Evolutionary conservation across 1,140 invertebrate species (phyloP).

Genomic region (Drosophila setifemur): DNA sequence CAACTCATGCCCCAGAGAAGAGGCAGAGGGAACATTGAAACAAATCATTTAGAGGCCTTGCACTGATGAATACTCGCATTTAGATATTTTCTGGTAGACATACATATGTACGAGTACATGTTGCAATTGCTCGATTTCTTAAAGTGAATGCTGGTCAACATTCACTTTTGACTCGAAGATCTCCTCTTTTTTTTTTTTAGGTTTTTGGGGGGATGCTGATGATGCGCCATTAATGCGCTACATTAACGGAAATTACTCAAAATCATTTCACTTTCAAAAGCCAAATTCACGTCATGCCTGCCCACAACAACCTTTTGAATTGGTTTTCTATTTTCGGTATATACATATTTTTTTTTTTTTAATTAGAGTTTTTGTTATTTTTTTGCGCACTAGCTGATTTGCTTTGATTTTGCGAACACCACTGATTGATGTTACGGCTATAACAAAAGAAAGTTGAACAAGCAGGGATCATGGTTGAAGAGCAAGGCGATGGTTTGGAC

Average conservation of each 20-base stretch:
- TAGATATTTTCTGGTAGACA: constrained; percentile 8
- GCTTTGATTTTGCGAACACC: constrained; percentile 37
- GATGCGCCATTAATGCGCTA: constrained; percentile 65
- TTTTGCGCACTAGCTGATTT: constrained; percentile 18
- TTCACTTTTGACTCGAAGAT: constrained; percentile 61
- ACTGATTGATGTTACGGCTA: constrained; percentile 46
- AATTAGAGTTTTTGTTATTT: constrained; percentile 43
- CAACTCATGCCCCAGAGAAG: constrained; percentile 23
- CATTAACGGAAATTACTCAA: constrained; percentile 59
- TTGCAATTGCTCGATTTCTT: constrained; percentile 63
- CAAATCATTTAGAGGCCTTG: constrained; percentile 49
- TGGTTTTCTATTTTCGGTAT: constrained; percentile 35
- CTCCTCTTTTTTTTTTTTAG: constrained; percentile 22
- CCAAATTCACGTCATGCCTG: constrained; percentile 41
- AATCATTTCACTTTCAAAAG: constrained; percentile 61
- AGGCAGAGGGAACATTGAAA: constrained; percentile 28
- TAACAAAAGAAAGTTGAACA: constrained; percentile 54
- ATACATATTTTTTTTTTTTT: constrained; percentile 32
- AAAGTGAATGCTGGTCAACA: constrained; percentile 69
- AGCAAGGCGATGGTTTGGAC: constrained; percentile 19
- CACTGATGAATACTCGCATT: constrained; percentile 41
- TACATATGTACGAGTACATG: constrained; percentile 23
- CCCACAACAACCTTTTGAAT: constrained; percentile 39
- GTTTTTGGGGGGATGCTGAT: constrained; percentile 33
- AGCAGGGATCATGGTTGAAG: constrained; percentile 39